phyloP scores from a whole-genome alignment of 2,888 invertebrate genomes.

The Xestia rhomboidea region DNA sequence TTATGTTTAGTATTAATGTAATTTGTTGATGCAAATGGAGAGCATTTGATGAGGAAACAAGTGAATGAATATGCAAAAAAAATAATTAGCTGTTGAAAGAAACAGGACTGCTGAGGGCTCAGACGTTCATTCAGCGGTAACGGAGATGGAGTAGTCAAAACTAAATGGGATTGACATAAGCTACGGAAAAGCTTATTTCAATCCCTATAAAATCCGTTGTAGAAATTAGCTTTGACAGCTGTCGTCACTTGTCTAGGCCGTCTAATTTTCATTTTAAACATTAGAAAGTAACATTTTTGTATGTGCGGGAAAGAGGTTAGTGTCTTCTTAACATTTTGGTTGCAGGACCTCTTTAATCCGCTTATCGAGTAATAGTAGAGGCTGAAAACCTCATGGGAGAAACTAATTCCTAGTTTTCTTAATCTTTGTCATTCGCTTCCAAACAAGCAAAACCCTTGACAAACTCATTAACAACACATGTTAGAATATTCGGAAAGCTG shows the following conservation, averaged over 20 bases:
- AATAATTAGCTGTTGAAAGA: not conserved
- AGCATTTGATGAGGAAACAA: not conserved
- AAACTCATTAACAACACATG: conserved; percentile 22
- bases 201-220: not conserved
- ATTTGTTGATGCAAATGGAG: conserved; percentile 30
- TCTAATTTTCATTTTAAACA: not conserved
- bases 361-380: not conserved
- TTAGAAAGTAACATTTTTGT: not conserved
- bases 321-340: not conserved
- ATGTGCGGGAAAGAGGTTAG: not conserved
- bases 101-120: not conserved
- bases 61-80: not conserved
- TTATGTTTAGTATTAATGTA: conserved; percentile 35
- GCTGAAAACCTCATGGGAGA: not conserved
- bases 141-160: not conserved
- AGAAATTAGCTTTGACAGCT: not conserved
- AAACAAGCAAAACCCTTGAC: not conserved
- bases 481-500: conserved; percentile 26
- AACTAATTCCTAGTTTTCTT: not conserved
- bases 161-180: not conserved
- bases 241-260: not conserved
- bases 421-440: not conserved
- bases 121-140: not conserved
- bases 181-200: not conserved
- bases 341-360: not conserved